Evolutionary conservation across 2,888 invertebrate genomes (phyloP), one percentile per base, ranked within the genome.

Genomic region (Diaphora mendica): DNA sequence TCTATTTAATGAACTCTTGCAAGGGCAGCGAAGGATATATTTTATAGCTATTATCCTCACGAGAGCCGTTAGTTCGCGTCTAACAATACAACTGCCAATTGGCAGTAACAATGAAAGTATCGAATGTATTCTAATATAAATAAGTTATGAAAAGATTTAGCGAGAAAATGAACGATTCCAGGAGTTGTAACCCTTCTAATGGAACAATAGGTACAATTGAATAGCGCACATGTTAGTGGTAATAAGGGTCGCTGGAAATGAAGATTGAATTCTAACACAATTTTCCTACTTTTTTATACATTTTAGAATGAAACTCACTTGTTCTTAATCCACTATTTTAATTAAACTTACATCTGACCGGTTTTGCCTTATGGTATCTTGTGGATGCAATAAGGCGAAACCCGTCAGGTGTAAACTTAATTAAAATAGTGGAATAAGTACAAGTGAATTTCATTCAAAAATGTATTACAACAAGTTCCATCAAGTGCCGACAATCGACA

Each of bases 241-340:
- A 55, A 55, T n/a, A 55, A 55, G 51, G 51, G n/a, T n/a, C n/a
- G 51, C n/a, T 55, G 51, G n/a, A 55, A 55, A 51, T 51, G 23
- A 23, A 23, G 11, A 55, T 55, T n/a, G 51, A n/a, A 55, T 55
- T 55, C 9, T 3, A 55, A n/a, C n/a, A 11, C 9, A n/a, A 55
- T 55, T 55, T n/a, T 7, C 23, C 51, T n/a, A n/a, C n/a, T n/a
- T n/a, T n/a, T n/a, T n/a, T n/a, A n/a, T n/a, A n/a, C n/a, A n/a
- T n/a, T n/a, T n/a, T n/a, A n/a, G n/a, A n/a, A n/a, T n/a, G n/a
- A n/a, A n/a, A n/a, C n/a, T n/a, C n/a, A n/a, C n/a, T n/a, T n/a
- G n/a, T n/a, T n/a, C n/a, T n/a, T n/a, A n/a, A n/a, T n/a, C n/a
- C n/a, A n/a, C n/a, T n/a, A n/a, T n/a, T n/a, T n/a, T n/a, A n/a